phyloP scores from a whole-genome alignment of 2,113 vertebrate genomes.

The Hydropotes inermis region DNA sequence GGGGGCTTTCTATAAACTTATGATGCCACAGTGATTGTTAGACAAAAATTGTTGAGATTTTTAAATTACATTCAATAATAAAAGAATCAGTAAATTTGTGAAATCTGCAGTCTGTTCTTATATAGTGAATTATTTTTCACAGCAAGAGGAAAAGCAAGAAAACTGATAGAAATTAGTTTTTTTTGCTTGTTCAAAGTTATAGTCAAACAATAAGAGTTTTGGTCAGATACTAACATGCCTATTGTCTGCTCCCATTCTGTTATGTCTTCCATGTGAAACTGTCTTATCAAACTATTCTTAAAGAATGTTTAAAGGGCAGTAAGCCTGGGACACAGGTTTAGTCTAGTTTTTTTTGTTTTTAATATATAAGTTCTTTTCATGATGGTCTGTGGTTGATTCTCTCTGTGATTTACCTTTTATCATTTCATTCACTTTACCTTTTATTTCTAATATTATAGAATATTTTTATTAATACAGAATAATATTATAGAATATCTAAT shows the following conservation, averaged over 20 bases:
- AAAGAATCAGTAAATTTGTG: slow-evolving; percentile 18
- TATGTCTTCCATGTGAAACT: slow-evolving; percentile 3
- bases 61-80: slow-evolving; percentile 28
- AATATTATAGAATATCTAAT: not conserved
- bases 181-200: slow-evolving; percentile 11
- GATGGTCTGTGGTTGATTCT: not conserved
- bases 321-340: not conserved
- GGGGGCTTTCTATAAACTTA: not conserved
- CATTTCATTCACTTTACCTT: slow-evolving; percentile 33
- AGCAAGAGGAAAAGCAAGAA: slow-evolving; percentile 22
- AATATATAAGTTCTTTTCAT: not conserved
- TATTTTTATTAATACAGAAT: not conserved
- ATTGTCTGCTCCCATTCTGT: not conserved
- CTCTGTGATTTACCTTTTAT: slow-evolving; percentile 22
- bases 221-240: not conserved
- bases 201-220: not conserved
- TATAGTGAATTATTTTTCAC: slow-evolving; percentile 33
- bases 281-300: slow-evolving; percentile 27
- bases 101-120: slow-evolving; percentile 1
- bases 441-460: not conserved
- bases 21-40: slow-evolving; percentile 9
- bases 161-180: slow-evolving; percentile 48
- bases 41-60: slow-evolving; percentile 34
- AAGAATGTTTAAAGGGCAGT: slow-evolving; percentile 23
- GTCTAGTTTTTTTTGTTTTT: not conserved